Base-by-base conservation (phyloP, 2,888 invertebrate genomes). In the Mechanitis mazaeus region DNA sequence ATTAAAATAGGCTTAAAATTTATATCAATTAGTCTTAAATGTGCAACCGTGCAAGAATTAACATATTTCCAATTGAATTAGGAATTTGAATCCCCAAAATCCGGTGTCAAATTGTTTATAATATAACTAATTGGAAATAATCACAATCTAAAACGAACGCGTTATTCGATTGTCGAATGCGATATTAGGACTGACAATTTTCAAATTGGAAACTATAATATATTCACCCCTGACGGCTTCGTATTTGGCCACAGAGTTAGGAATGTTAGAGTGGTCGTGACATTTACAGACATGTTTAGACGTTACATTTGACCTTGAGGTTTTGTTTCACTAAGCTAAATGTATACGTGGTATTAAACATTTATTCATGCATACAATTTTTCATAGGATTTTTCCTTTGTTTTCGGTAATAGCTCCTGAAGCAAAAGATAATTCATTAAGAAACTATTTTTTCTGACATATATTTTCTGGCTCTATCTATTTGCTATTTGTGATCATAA, bases 111-210 rank as follows among this genome's bases (percentile, higher is more conserved):
- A 75, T 72, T 74, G 78, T 81, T 84, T 82, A 80, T 77, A 78
- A 78, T 79, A 82, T 80, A 78, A 81, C 84, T 87, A 87, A 87
- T 87, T 83, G 81, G 81, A 79, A 83, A 84, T 85, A 85, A 86
- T 86, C 79, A 78, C 77, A 75, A 70, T 74, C 73, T 84, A 84
- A 83, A 82, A 75, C 76, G 77, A 77, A 83, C 84, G 77, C 74
- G 73, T 75, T 74, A 84, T 83, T 85, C 81, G 81, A 84, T 84
- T 85, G 83, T 82, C 74, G 74, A 72, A 72, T 77, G 76, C 80
- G 77, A 80, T 86, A 86, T 87, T 85, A 80, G 85, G 81, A 77
- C 72, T 85, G 87, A 86, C 87, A 88, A 87, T 86, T 84, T 86
- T 84, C 80, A 79, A 86, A 88, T 87, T 86, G 86, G 83, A 84